These are phyloP conservation scores for Ennomos quercinarius DNA, from an alignment of 2,888 invertebrate species.

Conservation along the genomic window DNA sequence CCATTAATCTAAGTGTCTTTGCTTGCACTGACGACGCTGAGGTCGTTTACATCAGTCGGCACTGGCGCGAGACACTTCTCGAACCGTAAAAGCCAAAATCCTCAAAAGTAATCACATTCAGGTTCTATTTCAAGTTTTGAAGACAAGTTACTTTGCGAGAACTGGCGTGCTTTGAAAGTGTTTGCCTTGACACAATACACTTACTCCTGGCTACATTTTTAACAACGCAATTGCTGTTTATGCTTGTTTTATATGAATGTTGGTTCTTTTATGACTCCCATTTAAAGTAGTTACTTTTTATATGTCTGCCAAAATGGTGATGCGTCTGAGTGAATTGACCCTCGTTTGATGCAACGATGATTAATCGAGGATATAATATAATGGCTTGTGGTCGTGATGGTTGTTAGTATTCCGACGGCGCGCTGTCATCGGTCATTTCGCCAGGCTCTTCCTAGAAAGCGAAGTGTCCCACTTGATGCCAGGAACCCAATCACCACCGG, in stretches of 20 bases:
- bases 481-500: slow-evolving; percentile 60
- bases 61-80: slow-evolving; percentile 43
- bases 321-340: slow-evolving; percentile 19
- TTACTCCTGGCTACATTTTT: slow-evolving; percentile 50
- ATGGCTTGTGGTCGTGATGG: slow-evolving; percentile 46
- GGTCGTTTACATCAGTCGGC: slow-evolving; percentile 60
- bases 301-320: slow-evolving; percentile 40
- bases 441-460: slow-evolving; percentile 77
- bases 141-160: slow-evolving; percentile 32
- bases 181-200: slow-evolving; percentile 64
- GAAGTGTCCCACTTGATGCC: slow-evolving; percentile 69
- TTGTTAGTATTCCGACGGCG: slow-evolving; percentile 68
- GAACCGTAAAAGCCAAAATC: slow-evolving; percentile 33
- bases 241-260: slow-evolving; percentile 50
- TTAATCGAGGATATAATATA: slow-evolving; percentile 57
- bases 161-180: slow-evolving; percentile 53
- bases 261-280: slow-evolving; percentile 50
- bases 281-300: slow-evolving; percentile 42
- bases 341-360: slow-evolving; percentile 41
- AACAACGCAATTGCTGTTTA: slow-evolving; percentile 52
- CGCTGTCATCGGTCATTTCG: slow-evolving; percentile 65
- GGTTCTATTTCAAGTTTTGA: slow-evolving; percentile 30
- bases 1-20: slow-evolving; percentile 60
- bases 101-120: slow-evolving; percentile 25
- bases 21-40: slow-evolving; percentile 44